phyloP scores from a whole-genome alignment of 2,888 invertebrate genomes.

The Pantelozetes paolii region DNA sequence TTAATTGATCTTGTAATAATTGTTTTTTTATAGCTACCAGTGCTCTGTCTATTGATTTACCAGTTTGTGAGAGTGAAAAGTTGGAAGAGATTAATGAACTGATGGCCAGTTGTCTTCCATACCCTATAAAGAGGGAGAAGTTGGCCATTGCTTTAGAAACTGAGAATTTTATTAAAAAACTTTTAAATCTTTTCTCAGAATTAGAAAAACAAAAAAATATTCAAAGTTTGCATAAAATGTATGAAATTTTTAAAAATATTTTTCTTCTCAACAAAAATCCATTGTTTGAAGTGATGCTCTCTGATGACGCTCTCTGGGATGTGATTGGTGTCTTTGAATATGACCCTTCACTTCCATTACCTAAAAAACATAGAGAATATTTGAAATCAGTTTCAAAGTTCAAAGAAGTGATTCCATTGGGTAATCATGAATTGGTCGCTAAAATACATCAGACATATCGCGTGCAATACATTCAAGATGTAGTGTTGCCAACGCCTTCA shows the following conservation, averaged over 20 bases:
- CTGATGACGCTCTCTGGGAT: constrained; percentile 68
- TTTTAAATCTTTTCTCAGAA: constrained; percentile 81
- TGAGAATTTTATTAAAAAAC: constrained; percentile 90
- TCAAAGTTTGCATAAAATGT: constrained; percentile 86
- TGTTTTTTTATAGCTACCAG: constrained; percentile 51
- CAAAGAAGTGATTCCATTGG: constrained; percentile 73
- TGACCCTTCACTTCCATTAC: constrained; percentile 68
- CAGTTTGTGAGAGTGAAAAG: constrained; percentile 86
- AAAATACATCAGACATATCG: constrained; percentile 99
- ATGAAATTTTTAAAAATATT: constrained; percentile 97
- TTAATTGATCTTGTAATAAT: too few relatives aligned
- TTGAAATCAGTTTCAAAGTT: constrained; percentile 62
- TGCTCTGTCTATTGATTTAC: constrained; percentile 87
- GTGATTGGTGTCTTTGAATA: constrained; percentile 98
- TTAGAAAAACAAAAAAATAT: constrained; percentile 84
- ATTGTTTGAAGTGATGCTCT: constrained; percentile 95
- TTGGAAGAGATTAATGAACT: constrained; percentile 88
- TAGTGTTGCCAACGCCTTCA: constrained; percentile 95
- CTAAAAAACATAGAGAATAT: constrained; percentile 92
- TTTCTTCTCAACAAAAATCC: constrained; percentile 96
- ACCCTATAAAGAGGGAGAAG: constrained; percentile 88
- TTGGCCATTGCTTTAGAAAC: constrained; percentile 86
- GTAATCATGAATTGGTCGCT: constrained; percentile 84
- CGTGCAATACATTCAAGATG: constrained; percentile 96
- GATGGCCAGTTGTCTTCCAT: constrained; percentile 78